phyloP scores from a whole-genome alignment of 2,888 invertebrate species.

The Epistrophe eligans region DNA sequence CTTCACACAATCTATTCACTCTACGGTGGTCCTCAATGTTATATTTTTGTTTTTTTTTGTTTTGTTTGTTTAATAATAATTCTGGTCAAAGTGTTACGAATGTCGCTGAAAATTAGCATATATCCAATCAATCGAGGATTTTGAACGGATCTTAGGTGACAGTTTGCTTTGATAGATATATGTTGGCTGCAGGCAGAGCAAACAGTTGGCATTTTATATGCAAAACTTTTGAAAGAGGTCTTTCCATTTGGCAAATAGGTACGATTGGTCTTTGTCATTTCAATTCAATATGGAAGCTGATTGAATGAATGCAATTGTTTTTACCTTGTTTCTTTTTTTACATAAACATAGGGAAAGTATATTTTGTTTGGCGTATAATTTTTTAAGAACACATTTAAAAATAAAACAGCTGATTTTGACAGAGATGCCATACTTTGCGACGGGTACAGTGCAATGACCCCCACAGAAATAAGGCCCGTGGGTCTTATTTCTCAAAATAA shows the following conservation, averaged over 20 bases:
- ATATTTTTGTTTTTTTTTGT: not conserved
- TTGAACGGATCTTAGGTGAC: constrained; percentile 23
- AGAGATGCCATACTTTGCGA: too few relatives aligned
- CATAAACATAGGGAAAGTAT: too few relatives aligned
- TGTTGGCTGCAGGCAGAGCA: not conserved
- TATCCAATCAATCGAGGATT: constrained; percentile 70
- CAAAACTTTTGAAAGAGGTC: constrained; percentile 22
- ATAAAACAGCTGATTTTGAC: too few relatives aligned
- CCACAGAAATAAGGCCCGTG: too few relatives aligned
- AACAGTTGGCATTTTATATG: constrained; percentile 27
- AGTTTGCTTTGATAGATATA: not conserved
- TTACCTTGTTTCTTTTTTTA: not conserved
- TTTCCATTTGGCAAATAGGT: constrained; percentile 36
- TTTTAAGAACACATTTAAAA: too few relatives aligned
- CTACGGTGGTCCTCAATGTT: constrained; percentile 17
- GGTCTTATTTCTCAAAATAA: too few relatives aligned
- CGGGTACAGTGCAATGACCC: too few relatives aligned
- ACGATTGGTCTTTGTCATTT: constrained; percentile 22
- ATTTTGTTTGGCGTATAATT: too few relatives aligned
- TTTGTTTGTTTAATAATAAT: constrained; percentile 37
- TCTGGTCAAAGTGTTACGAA: constrained; percentile 61
- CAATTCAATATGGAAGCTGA: constrained; percentile 15
- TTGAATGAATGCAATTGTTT: not conserved
- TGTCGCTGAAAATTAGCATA: constrained; percentile 62
- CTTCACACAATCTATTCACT: constrained; percentile 69